Evolutionary conservation across 1,140 invertebrate genomes (phyloP).

Genomic region (Bombus terrestris): DNA sequence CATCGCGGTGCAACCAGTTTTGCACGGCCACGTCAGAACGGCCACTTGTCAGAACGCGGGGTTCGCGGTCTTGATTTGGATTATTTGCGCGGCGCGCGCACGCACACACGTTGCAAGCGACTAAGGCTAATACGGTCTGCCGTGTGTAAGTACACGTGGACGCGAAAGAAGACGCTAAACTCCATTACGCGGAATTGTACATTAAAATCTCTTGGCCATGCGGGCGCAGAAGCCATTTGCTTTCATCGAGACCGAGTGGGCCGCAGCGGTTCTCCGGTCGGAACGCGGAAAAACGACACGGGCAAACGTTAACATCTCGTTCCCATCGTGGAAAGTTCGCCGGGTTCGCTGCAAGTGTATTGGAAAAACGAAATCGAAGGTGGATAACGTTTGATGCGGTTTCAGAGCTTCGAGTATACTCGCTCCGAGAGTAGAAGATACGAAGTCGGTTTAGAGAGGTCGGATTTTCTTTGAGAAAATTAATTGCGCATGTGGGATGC

Average conservation of each 20-base stretch:
- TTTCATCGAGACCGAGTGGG: constrained; percentile 45
- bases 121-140: neutral
- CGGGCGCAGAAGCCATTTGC: constrained; percentile 51
- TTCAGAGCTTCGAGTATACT: neutral
- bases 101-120: neutral
- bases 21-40: constrained; percentile 51
- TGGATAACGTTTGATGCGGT: neutral
- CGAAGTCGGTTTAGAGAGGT: too few species aligned
- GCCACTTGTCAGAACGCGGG: constrained; percentile 56
- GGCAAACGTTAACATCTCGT: neutral
- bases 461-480: neutral
- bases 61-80: constrained; percentile 60
- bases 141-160: neutral
- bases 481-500: neutral
- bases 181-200: constrained; percentile 50
- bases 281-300: neutral
- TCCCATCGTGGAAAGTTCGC: neutral
- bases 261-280: constrained; percentile 53
- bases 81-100: constrained; percentile 51
- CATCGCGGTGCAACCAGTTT: constrained; percentile 60
- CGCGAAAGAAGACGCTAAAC: constrained; percentile 35
- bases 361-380: neutral
- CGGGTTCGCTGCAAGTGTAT: neutral
- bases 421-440: neutral
- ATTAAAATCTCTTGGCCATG: constrained; percentile 55